Conservation (phyloP, 2,888 invertebrate species). For the Drosophila ustulata region DNA sequence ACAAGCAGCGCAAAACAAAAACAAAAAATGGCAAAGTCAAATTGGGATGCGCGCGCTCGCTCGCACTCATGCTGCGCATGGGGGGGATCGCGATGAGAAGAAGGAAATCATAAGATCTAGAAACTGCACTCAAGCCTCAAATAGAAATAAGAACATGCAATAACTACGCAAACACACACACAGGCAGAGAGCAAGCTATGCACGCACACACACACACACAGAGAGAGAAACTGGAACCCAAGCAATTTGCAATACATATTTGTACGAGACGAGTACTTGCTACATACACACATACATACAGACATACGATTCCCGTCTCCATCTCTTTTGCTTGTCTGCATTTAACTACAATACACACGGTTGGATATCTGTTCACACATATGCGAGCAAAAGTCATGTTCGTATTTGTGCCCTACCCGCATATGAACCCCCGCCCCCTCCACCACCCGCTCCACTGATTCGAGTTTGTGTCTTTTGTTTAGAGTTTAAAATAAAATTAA, state of each 20-base stretch:
- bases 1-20: constrained; percentile 2
- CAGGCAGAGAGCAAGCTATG: constrained; percentile 13
- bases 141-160: constrained; percentile 63
- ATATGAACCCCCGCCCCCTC: constrained; percentile 56
- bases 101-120: constrained; percentile 59
- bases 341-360: constrained; percentile 18
- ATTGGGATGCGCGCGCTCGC: constrained; percentile 52
- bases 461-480: constrained; percentile 67
- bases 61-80: background rate
- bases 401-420: constrained; percentile 68
- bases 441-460: background rate
- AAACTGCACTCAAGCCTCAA: constrained; percentile 52
- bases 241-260: constrained; percentile 78
- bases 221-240: constrained; percentile 71
- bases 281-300: constrained; percentile 33
- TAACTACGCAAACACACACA: constrained; percentile 56
- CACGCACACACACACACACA: constrained; percentile 21
- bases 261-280: constrained; percentile 53
- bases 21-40: constrained; percentile 64
- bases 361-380: constrained; percentile 47
- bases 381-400: constrained; percentile 28
- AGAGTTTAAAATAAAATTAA: constrained; percentile 79
- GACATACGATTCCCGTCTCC: constrained; percentile 18
- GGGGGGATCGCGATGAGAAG: constrained; percentile 32
- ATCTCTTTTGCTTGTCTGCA: constrained; percentile 4